Percentiles rank a stretch among this genome's conserved stretches.
Conservation (phyloP, 37 sponge, comb jelly and placozoan genomes). For the Sycon ciliatum region DNA sequence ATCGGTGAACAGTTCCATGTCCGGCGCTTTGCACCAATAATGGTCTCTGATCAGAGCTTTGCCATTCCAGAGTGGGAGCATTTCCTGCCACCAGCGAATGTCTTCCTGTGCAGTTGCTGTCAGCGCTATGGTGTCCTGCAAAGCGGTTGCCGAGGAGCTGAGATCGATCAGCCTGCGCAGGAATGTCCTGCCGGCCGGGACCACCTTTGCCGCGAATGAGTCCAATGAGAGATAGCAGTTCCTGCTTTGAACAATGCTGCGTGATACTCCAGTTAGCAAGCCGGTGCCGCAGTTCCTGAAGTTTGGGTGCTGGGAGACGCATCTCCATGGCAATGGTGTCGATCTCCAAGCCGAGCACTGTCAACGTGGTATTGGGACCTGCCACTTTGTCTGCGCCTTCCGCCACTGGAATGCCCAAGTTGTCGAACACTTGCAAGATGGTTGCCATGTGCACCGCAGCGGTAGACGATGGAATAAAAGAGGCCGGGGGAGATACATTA, state of each 20-base stretch:
- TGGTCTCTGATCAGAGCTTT: too few species aligned
- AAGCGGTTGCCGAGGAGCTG: too few species aligned
- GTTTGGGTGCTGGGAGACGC: not conserved
- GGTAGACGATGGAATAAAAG: constrained; percentile 10
- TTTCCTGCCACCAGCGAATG: too few species aligned
- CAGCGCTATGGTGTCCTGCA: too few species aligned
- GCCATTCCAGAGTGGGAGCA: too few species aligned
- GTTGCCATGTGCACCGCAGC: not conserved
- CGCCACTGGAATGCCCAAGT: constrained; percentile 39
- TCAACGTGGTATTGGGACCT: constrained; percentile 32
- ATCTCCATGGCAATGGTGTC: constrained; percentile 1
- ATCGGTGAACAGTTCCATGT: too few species aligned
- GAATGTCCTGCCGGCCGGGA: constrained; percentile 12
- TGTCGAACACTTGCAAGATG: not conserved
- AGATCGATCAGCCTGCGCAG: constrained; percentile 1
- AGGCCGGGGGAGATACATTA: constrained; percentile 15
- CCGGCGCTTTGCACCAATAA: too few species aligned
- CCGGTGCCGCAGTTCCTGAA: not conserved
- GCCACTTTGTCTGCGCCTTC: constrained; percentile 31
- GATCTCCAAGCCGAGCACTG: constrained; percentile 32
- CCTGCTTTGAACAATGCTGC: not conserved
- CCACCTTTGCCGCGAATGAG: constrained; percentile 14
- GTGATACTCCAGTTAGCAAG: not conserved
- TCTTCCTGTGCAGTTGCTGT: too few species aligned
- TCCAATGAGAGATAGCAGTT: constrained; percentile 12